Base-by-base conservation (phyloP, 2,888 invertebrate species). In the Amiota minor region DNA sequence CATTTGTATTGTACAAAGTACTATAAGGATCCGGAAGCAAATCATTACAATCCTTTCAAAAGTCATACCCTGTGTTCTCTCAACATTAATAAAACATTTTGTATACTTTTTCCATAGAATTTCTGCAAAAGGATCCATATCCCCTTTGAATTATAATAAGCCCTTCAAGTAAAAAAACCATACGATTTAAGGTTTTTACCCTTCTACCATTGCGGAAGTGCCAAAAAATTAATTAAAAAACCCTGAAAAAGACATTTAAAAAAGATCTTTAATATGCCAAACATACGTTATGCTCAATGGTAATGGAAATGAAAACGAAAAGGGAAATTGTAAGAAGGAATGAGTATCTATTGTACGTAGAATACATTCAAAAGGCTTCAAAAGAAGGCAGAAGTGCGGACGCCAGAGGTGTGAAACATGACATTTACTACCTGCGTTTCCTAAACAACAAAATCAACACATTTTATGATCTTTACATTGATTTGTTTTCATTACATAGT, bases 391-490 rank as follows among this genome's bases (percentile, higher is more conserved):
- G 1, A n/a, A 72, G 67, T 14, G 78, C 62, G 74, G 64, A 70
- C 55, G 65, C 16, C 73, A 74, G 62, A 70, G 75, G 74, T 83
- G 82, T 79, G 73, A 75, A 20, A 74, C 72, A 72, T 75, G 56
- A 70, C 46, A 70, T 56, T 49, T 71, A 70, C 56, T 67, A 71
- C 71, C 59, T 70, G 71, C 56, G 59, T 18, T 50, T 59, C 20
- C 45, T 53, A 14, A 12, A 49, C 45, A 55, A 76, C 76, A 82
- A 73, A 82, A 81, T 82, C 81, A 84, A 84, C 83, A 85, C 79
- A 78, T 83, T 50, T 84, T 84, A 84, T 73, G 76, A 71, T 74
- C 75, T 74, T 18, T 47, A 61, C 56, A 69, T 75, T 77, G 78
- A 78, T 74, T 70, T 16, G 59, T 59, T 61, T 47, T 70, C 20